Evolutionary conservation across 2,888 invertebrate species (phyloP), one percentile per base, ranked within the genome.

Genomic region (Chrysina gloriosa): DNA sequence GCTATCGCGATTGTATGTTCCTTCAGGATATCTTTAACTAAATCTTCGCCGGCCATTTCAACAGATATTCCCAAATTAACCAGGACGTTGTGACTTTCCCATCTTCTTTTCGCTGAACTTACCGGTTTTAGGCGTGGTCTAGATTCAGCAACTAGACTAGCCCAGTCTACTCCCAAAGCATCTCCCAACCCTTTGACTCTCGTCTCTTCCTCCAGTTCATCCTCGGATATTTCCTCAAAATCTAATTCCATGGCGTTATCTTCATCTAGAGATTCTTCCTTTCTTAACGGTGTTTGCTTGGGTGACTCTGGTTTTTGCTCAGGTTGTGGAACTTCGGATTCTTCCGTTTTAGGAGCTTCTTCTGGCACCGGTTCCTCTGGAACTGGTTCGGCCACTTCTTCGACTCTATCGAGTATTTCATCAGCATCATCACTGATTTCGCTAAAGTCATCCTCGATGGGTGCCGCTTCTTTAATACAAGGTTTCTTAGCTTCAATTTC

Each of bases 161-260:
- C 92, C 96, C 96, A 96, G 83, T 97, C 96, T 1, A 97, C 96
- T n/a, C 96, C 96, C 25, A 97, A 84, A n/a, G 95, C 95, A 83
- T 96, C 96, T 3, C 95, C 95, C 70, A 96, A 88, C 31, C 92
- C 90, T 82, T 86, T 89, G 72, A 87, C 86, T 77, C 87, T 89
- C 9, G 92, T 88, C 76, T 94, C 92, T 79, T 94, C 94, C 80
- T 95, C 95, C 31, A 95, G 83, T 82, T 95, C 95, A 61, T 94
- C 95, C 81, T 95, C 95, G 11, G 94, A 94, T 77, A 95, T 94
- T 84, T 95, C 94, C 83, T 95, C 95, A 83, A 95, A 95, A 79
- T 94, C 94, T 79, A 94, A 86, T 71, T 90, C 88, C 77, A 89
- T 88, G 0, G 56, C 50, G 76, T 90, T 90, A 73, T 92, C 92